Percentiles rank a stretch among this genome's conserved stretches.
phyloP scores from a whole-genome alignment of 2,797 vertebrate species.

The Enteromius afrohamiltoni region DNA sequence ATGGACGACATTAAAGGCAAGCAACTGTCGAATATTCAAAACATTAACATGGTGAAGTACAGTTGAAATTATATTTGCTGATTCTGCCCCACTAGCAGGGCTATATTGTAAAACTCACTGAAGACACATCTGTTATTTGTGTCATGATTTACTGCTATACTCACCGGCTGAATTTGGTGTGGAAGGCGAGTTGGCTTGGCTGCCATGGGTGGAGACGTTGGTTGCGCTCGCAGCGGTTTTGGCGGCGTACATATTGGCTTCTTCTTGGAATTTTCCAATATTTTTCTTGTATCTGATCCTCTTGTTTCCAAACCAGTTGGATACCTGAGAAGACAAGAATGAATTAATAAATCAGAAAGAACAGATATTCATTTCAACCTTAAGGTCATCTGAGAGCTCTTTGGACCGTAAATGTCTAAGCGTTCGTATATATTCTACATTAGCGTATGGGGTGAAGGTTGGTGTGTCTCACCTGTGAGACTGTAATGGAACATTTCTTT shows the following conservation, averaged over 20 bases:
- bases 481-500: constrained; percentile 92
- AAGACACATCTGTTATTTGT: background rate
- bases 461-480: constrained; percentile 82
- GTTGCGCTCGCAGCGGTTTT: constrained; percentile 95
- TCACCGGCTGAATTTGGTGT: constrained; percentile 99
- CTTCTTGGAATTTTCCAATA: constrained; percentile 94
- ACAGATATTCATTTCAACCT: background rate
- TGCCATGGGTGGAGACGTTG: constrained; percentile 96
- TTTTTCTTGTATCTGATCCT: constrained; percentile 96
- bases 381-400: background rate
- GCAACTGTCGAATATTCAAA: background rate
- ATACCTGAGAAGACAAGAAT: constrained; percentile 78
- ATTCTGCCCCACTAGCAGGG: background rate
- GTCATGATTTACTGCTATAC: constrained; percentile 45
- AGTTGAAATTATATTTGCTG: background rate
- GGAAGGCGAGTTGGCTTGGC: constrained; percentile 98
- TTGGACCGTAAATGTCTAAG: background rate
- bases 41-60: background rate
- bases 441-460: background rate
- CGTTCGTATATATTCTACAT: background rate
- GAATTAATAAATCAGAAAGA: background rate
- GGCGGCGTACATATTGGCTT: constrained; percentile 94
- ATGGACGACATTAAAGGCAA: background rate
- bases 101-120: background rate
- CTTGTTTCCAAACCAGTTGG: constrained; percentile 95